Evolutionary conservation across 2,113 vertebrate genomes (phyloP), one percentile per base, ranked within the genome.

Genomic region (Oceanites oceanicus): DNA sequence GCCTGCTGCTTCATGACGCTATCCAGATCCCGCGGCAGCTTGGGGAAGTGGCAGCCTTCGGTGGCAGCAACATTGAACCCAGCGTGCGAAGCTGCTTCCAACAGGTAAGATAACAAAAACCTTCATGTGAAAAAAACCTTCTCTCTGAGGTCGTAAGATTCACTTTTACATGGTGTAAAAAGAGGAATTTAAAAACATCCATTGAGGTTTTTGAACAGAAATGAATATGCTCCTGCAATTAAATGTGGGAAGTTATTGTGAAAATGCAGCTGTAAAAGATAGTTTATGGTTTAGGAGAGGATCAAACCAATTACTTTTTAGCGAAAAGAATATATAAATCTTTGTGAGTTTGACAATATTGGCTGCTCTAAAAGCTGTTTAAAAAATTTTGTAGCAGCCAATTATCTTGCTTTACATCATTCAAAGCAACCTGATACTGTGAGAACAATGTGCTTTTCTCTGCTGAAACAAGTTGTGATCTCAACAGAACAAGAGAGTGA

Each of bases 81-180:
- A 99, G 99, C 3, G 99, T 99, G 73, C 99, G 99, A 74, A 99
- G 99, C 97, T 99, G 99, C 97, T 99, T 99, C 97, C 99, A 99
- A 11, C 99, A 99, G 92, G 99, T 99, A 97, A 95, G 55, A 36
- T 4, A 29, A 25, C 16, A 27, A 49, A 62, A 20, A 50, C 38
- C 13, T 53, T 34, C 15, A 4, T 4, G 23, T 27, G 56, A 25
- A 76, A 58, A 77, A 67, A 53, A 6, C 7, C 20, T 15, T 30
- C 12, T 66, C 9, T 40, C 16, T 47, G 26, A 55, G 36, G n/a
- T 74, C 9, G 47, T 36, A 52, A 62, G 36, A 19, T 73, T 76
- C 30, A 47, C 14, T 84, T 83, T 12, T 13, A 58, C 9, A 6
- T 38, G 21, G 11, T 40, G 13, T 80, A 55, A 59, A 80, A 75